Conservation (phyloP, 2,113 vertebrate genomes). For the Syngnathus scovelli region DNA sequence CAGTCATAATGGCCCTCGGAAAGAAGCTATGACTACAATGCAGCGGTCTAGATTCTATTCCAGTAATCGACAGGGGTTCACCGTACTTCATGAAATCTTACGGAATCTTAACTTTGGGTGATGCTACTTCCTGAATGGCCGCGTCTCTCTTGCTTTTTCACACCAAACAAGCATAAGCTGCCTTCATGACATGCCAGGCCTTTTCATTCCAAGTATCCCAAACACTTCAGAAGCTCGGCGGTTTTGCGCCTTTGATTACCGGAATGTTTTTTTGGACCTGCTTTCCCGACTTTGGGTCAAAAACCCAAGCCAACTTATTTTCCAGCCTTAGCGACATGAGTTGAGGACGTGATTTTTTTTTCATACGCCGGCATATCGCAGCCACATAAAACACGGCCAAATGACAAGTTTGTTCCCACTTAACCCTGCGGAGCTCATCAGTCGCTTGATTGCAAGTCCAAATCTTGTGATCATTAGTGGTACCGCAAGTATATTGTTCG, state of each 20-base stretch:
- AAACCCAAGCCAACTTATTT: constrained; percentile 45
- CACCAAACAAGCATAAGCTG: constrained; percentile 46
- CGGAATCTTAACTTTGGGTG: constrained; percentile 54
- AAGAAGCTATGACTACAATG: too few relatives aligned
- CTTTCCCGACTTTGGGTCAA: constrained; percentile 23
- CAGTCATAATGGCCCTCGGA: too few relatives aligned
- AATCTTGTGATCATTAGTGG: background rate
- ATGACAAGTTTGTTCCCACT: constrained; percentile 22
- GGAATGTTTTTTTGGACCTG: constrained; percentile 59
- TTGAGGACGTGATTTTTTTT: constrained; percentile 28
- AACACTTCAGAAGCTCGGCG: constrained; percentile 52
- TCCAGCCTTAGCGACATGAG: constrained; percentile 35
- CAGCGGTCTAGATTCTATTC: too few relatives aligned
- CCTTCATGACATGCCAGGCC: constrained; percentile 51
- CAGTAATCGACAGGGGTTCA: background rate
- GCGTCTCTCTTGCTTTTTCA: constrained; percentile 31
- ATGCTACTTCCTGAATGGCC: constrained; percentile 30
- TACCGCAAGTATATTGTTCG: background rate
- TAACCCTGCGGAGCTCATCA: constrained; percentile 2
- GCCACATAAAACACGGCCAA: constrained; percentile 13
- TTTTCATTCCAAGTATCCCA: constrained; percentile 58
- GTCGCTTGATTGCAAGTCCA: constrained; percentile 10
- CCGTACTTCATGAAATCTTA: constrained; percentile 6
- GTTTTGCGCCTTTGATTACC: constrained; percentile 58
- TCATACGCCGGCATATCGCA: background rate